These are phyloP conservation scores for Caenorhabditis sinica DNA, from an alignment of 2,888 invertebrate species.

Conservation along the genomic window DNA sequence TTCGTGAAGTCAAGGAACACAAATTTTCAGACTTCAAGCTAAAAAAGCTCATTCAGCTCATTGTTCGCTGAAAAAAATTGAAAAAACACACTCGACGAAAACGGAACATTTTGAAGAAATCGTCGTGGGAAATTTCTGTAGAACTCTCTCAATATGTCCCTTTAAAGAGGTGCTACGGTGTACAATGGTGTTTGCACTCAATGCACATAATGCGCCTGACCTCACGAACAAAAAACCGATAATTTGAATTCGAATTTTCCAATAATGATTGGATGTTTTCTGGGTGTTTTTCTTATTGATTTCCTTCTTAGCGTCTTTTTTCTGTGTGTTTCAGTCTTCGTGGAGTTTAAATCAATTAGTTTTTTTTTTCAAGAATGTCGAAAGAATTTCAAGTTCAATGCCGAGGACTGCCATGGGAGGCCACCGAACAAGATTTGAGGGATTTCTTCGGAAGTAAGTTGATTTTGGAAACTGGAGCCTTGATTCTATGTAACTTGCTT, in stretches of 20 bases:
- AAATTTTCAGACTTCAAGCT: too few species aligned
- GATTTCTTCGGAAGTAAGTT: slow-evolving; percentile 69
- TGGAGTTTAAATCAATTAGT: background rate
- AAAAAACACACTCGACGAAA: background rate
- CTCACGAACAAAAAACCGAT: slow-evolving; percentile 16
- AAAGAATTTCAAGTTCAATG: slow-evolving; percentile 52
- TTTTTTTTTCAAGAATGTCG: slow-evolving; percentile 44
- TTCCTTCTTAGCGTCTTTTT: background rate
- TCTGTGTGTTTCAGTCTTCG: background rate
- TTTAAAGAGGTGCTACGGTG: slow-evolving; percentile 28
- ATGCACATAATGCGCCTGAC: background rate
- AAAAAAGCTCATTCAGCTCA: background rate
- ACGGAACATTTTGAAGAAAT: background rate
- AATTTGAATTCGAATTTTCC: background rate
- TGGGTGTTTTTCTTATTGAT: background rate
- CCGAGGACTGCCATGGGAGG: slow-evolving; percentile 67
- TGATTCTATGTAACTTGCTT: background rate
- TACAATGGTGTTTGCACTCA: slow-evolving; percentile 42
- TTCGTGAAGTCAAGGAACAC: too few species aligned
- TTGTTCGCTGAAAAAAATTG: background rate
- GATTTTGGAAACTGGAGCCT: background rate
- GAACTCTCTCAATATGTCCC: background rate
- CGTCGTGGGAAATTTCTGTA: background rate
- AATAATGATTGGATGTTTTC: background rate
- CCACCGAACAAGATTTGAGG: slow-evolving; percentile 66